Conservation (phyloP, 2,888 invertebrate genomes). For the Drosophila suboccidentalis region DNA sequence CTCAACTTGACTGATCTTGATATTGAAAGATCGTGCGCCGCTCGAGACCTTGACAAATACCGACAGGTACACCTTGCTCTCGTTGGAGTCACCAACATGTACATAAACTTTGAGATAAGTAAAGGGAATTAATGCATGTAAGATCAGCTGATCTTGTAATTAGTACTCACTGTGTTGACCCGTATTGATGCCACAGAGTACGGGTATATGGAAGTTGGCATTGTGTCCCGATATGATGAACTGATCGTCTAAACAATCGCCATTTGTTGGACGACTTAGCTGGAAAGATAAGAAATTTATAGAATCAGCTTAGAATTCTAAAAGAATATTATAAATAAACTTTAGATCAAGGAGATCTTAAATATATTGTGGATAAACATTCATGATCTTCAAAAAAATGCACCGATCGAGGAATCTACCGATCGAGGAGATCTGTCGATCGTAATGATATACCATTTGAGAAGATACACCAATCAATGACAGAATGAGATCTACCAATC, state of each 20-base stretch:
- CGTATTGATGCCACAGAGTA: slow-evolving; percentile 91
- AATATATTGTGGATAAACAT: too few species aligned
- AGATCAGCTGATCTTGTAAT: fast-evolving
- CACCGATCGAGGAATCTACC: background rate
- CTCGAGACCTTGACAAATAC: slow-evolving; percentile 87
- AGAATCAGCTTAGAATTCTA: too few species aligned
- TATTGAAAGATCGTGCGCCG: slow-evolving; percentile 88
- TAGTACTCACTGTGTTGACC: slow-evolving; percentile 89
- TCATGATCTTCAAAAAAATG: too few species aligned
- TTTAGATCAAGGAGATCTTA: too few species aligned
- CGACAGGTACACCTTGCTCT: slow-evolving; percentile 88
- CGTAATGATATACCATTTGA: background rate
- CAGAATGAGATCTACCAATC: background rate
- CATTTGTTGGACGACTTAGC: slow-evolving; percentile 90
- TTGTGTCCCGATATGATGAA: slow-evolving; percentile 91
- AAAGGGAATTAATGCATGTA: background rate
- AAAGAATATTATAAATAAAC: too few species aligned
- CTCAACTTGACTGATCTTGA: slow-evolving; percentile 87
- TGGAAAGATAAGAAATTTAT: slow-evolving; percentile 74
- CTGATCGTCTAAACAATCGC: slow-evolving; percentile 90
- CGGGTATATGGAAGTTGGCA: slow-evolving; percentile 89
- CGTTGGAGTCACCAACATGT: slow-evolving; percentile 88
- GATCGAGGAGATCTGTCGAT: background rate
- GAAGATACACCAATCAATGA: background rate
- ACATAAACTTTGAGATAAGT: slow-evolving; percentile 88